These are phyloP conservation scores for Phragmatobia fuliginosa DNA, from an alignment of 2,888 invertebrate species.

Conservation along the genomic window DNA sequence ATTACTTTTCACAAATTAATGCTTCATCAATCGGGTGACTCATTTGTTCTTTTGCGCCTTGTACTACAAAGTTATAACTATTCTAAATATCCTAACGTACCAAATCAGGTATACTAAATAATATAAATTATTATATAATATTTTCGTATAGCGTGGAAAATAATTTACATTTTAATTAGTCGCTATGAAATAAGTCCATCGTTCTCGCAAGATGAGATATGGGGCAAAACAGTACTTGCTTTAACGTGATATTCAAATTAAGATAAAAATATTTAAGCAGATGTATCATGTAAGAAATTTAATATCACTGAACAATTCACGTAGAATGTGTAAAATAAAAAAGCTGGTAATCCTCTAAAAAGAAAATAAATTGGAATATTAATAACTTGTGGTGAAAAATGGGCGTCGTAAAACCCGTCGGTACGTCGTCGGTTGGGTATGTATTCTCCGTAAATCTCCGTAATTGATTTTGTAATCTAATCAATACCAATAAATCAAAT, in stretches of 20 bases:
- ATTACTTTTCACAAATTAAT: background rate
- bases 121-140: too few species aligned
- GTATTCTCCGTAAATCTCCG: too few species aligned
- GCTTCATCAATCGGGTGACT: background rate
- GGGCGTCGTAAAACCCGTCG: background rate
- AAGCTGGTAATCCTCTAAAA: background rate
- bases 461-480: too few species aligned
- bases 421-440: background rate
- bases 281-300: too few species aligned
- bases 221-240: background rate
- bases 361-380: background rate
- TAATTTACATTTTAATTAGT: background rate
- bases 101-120: too few species aligned
- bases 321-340: background rate
- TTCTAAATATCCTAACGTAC: too few species aligned
- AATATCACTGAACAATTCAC: too few species aligned
- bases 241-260: background rate
- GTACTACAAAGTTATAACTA: too few species aligned
- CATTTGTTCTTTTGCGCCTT: too few species aligned
- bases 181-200: background rate
- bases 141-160: background rate
- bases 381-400: background rate
- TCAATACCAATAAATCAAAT: too few species aligned
- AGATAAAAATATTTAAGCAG: too few species aligned
- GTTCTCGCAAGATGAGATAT: background rate